These are phyloP conservation scores for Hypanus sabinus DNA, from an alignment of 2,113 vertebrate species.

Conservation along the genomic window DNA sequence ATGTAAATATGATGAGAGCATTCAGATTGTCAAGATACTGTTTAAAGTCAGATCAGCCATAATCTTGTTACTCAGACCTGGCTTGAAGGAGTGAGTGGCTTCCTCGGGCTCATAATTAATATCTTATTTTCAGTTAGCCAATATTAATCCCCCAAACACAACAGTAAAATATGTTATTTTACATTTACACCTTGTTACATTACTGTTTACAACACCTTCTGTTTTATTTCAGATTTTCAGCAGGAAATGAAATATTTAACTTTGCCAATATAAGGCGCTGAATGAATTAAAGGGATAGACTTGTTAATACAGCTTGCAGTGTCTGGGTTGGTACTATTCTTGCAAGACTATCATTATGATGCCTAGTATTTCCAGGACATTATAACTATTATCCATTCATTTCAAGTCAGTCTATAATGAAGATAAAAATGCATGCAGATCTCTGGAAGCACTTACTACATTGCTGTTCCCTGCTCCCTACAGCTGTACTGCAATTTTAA, in stretches of 20 bases:
- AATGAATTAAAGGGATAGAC: neutral
- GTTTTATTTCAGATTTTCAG: neutral
- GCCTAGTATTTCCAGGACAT: neutral
- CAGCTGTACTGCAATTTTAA: neutral
- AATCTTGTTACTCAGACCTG: too few relatives aligned
- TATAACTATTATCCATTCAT: neutral
- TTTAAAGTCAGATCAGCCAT: too few relatives aligned
- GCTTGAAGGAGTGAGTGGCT: too few relatives aligned
- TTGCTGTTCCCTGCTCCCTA: neutral
- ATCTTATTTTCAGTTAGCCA: too few relatives aligned
- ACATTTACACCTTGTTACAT: too few relatives aligned
- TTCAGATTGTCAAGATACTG: neutral
- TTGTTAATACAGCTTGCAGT: neutral
- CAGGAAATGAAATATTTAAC: too few relatives aligned
- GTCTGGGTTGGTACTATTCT: neutral
- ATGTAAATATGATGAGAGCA: neutral
- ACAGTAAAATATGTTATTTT: too few relatives aligned
- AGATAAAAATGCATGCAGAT: neutral
- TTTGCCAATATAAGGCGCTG: neutral
- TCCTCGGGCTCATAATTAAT: too few relatives aligned
- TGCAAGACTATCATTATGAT: neutral
- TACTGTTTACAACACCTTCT: neutral
- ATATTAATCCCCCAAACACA: too few relatives aligned
- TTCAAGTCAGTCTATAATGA: neutral
- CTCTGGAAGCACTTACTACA: neutral